These are phyloP conservation scores for Odontamblyopus lacepedii DNA, from an alignment of 2,797 vertebrate genomes.

Conservation along the genomic window DNA sequence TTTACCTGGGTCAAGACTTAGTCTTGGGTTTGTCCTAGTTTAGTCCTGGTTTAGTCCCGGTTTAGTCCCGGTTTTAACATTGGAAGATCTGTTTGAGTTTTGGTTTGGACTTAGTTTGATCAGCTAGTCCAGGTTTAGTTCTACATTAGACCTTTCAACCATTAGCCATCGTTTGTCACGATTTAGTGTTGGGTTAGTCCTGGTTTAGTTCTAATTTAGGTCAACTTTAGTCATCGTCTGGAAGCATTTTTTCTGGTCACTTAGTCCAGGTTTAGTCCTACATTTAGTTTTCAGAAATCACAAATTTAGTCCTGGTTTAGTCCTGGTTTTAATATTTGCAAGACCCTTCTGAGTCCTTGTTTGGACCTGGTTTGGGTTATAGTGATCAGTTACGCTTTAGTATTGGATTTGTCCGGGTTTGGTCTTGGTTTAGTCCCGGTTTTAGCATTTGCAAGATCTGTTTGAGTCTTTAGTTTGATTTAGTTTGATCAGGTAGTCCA, in stretches of 20 bases:
- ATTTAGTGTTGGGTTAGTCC: not conserved
- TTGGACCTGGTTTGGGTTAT: too few relatives aligned
- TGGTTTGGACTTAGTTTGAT: not conserved
- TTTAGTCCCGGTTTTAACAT: not conserved
- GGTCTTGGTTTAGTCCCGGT: not conserved
- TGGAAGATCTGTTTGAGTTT: not conserved
- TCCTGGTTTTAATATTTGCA: too few relatives aligned
- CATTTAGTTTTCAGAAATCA: too few relatives aligned
- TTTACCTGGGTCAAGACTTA: too few relatives aligned
- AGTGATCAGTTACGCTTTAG: too few relatives aligned
- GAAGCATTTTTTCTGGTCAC: too few relatives aligned
- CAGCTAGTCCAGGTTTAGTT: not conserved
- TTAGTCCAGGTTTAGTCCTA: too few relatives aligned
- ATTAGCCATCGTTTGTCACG: not conserved
- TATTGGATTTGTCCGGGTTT: not conserved
- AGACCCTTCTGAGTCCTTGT: too few relatives aligned
- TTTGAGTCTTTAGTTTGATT: not conserved
- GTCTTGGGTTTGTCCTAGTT: not conserved
- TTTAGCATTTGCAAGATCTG: not conserved
- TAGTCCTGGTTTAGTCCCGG: not conserved
- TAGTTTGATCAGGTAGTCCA: not conserved
- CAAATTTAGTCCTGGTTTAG: too few relatives aligned
- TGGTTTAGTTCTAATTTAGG: too few relatives aligned
- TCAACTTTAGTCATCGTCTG: too few relatives aligned
- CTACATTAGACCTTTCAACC: not conserved